Base-by-base conservation (phyloP, 2,797 vertebrate genomes). In the Morelia viridis region DNA sequence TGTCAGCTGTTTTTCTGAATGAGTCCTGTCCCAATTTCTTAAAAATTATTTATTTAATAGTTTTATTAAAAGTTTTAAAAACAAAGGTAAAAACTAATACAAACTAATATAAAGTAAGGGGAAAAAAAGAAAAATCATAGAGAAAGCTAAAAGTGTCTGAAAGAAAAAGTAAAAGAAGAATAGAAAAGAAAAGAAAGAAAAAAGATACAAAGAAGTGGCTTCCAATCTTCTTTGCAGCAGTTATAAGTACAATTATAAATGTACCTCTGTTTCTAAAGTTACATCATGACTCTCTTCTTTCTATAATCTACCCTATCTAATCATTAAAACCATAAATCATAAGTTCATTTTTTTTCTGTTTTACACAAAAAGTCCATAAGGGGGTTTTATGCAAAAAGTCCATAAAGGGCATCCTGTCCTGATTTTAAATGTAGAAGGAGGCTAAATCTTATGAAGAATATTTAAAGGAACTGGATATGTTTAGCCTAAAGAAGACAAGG, bases 1-100 rank as follows among this genome's bases (percentile, higher is more conserved):
- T 96, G 95, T 95, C 85, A 95, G 91, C 95, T 83, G 85, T 92
- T 86, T 94, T 88, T 92, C 92, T 91, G 93, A 94, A 94, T 94
- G 92, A 41, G 93, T 95, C 83, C 62, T 94, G 90, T 91, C 88
- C 95, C 80, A 91, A 94, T 95, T 95, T 94, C 41, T 76, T 89
- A 50, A 91, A 13, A 24, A 35, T 86, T 41, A 76, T 41, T 41
- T 41, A 46, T 76, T 41, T 41, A 41, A 41, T 41, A 41, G 41
- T 41, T 76, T 41, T 76, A 22, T 46, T 76, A 41, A 41, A 76
- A 41, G 8, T 46, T 76, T 76, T 76, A 17, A 5, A 13, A 65
- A 6, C 0, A 3, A 76, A 76, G 17, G 71, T 8, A 76, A 76
- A 76, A 76, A 41, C 68, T 41, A 7, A 76, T 41, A 17, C 31